A percentile compares a stretch with the other conserved stretches of the same genome.
These are phyloP conservation scores for Nannobrachium achirus DNA, from an alignment of 2,113 vertebrate species.

Conservation along the genomic window DNA sequence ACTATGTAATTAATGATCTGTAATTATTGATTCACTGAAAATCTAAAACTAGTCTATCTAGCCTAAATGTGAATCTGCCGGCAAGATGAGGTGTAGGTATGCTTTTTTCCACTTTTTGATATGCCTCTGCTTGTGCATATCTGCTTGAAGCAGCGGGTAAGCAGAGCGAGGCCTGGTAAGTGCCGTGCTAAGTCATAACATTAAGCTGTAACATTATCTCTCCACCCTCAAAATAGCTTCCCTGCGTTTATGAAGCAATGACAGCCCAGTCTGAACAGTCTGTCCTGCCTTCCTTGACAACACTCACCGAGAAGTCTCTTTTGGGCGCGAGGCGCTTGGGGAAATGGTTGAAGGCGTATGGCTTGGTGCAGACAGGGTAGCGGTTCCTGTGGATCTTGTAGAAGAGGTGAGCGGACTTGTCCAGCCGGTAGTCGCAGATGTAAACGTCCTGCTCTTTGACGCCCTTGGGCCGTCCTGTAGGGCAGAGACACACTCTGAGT, in stretches of 20 bases:
- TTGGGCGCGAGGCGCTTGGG: constrained; percentile 94
- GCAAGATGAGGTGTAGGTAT: too few relatives aligned
- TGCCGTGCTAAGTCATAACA: background rate
- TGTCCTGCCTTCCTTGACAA: background rate
- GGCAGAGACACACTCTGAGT: background rate
- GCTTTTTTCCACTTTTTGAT: too few relatives aligned
- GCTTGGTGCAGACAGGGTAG: constrained; percentile 96
- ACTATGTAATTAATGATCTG: too few relatives aligned
- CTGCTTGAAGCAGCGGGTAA: background rate
- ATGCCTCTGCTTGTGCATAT: too few relatives aligned
- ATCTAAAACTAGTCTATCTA: too few relatives aligned
- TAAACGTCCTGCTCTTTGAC: constrained; percentile 97
- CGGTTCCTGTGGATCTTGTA: constrained; percentile 99
- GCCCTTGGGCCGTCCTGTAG: constrained; percentile 91
- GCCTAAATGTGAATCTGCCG: too few relatives aligned
- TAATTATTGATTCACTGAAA: too few relatives aligned
- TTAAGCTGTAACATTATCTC: constrained; percentile 28
- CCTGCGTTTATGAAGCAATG: constrained; percentile 34
- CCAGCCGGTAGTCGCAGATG: constrained; percentile 97
- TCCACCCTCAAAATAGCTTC: constrained; percentile 27
- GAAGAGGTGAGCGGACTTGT: constrained; percentile 97
- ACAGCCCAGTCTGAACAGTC: background rate
- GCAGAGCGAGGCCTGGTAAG: background rate
- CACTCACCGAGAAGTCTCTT: constrained; percentile 94
- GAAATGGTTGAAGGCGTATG: constrained; percentile 98